Percentiles rank a stretch among this genome's conserved stretches.
phyloP scores from a whole-genome alignment of 2,113 vertebrate species.

The Siniperca chuatsi region DNA sequence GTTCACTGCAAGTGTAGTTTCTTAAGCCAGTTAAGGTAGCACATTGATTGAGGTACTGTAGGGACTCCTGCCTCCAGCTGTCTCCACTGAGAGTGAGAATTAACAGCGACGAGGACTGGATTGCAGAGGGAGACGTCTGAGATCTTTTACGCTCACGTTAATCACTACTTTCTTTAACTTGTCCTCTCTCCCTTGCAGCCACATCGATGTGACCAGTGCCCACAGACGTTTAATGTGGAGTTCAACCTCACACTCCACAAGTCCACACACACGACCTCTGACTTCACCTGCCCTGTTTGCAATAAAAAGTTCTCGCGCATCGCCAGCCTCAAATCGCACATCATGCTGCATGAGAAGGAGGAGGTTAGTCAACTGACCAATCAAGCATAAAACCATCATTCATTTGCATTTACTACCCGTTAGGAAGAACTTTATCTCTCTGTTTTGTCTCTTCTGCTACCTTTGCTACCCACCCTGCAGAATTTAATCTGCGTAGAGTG shows the following conservation, averaged over 20 bases:
- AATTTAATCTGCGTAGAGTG: slow-evolving; percentile 97
- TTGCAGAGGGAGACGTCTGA: background rate
- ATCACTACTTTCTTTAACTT: background rate
- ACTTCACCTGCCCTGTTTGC: slow-evolving; percentile 95
- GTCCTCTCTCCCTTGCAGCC: slow-evolving; percentile 83
- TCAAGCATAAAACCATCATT: background rate
- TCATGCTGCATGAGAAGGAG: slow-evolving; percentile 98
- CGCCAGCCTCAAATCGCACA: slow-evolving; percentile 97
- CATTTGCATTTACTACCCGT: background rate
- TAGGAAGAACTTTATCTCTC: background rate
- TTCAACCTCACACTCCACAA: slow-evolving; percentile 97
- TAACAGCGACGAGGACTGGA: background rate
- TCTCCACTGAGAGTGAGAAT: background rate
- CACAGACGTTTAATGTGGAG: slow-evolving; percentile 97
- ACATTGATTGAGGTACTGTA: slow-evolving; percentile 12
- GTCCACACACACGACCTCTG: slow-evolving; percentile 92
- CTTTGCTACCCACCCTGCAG: slow-evolving; percentile 72
- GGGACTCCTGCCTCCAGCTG: no score
- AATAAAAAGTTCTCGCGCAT: slow-evolving; percentile 95
- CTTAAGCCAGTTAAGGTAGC: background rate
- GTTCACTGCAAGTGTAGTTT: background rate
- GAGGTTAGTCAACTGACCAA: slow-evolving; percentile 85
- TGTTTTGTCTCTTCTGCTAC: background rate
- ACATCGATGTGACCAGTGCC: slow-evolving; percentile 95
- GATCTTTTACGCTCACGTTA: background rate